Base-by-base conservation (phyloP, 2,888 invertebrate genomes). In the Rhimphoctona megacephalus region DNA sequence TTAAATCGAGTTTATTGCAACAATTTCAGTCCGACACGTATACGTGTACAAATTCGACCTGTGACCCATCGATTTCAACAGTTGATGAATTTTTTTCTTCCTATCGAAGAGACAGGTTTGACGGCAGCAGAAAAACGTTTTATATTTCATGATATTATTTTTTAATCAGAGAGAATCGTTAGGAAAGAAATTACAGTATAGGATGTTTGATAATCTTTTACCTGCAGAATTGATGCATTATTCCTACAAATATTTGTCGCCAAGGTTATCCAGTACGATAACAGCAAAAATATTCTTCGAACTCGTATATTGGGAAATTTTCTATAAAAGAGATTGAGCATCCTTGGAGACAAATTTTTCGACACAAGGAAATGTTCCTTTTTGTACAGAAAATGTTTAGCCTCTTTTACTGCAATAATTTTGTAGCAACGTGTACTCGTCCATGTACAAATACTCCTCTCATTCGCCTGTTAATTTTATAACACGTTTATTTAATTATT, bases 1-100 rank as follows among this genome's bases (percentile, higher is more conserved):
- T 43, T 61, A 39, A 30, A 30, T 43, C 61, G 19, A 49, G 54
- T 74, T 49, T 52, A 66, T 61, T 67, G n/a, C 43, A 72, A 80
- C 67, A 22, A 67, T 14, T 67, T 57, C 19, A 22, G 2, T 11
- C 33, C 14, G 19, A 70, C 46, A 30, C 39, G 36, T 8, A 9
- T n/a, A 66, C 36, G 1, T 39, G n/a, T 2, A 49, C 6, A 19
- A 49, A 49, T 19, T 19, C 49, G 49, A 6, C 49, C 7, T 19
- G 6, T 49, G 30, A 30, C 14, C 11, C 30, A 61, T 61, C 30
- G 30, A 30, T 61, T 61, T 30, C 1, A 17, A 9, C 17, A 7
- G 14, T 22, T 9, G 17, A 14, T 61, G 22, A 0, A 30, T 61
- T 61, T 61, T 30, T 30, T 30, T 61, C 6, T 61, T 30, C 7